A percentile compares a stretch with the other conserved stretches of the same genome.
Conservation (phyloP, 2,888 invertebrate species). For the Amiota minor region DNA sequence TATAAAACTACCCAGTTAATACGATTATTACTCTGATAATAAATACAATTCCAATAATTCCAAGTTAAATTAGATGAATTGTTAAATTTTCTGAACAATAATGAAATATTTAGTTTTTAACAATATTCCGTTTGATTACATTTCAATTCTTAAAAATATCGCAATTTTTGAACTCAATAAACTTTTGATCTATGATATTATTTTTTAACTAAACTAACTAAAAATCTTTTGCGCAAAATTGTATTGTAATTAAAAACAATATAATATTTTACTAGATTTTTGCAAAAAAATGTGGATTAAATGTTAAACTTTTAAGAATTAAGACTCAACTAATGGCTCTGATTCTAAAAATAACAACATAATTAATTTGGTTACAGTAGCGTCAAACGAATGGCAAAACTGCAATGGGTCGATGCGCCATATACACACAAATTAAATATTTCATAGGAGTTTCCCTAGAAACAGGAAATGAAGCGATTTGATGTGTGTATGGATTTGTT, state of each 20-base stretch:
- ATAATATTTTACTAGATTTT: background rate
- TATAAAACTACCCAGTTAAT: background rate
- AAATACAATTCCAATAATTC: background rate
- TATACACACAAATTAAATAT: too few species aligned
- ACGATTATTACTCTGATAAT: background rate
- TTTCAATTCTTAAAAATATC: conserved; percentile 15
- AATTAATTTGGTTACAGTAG: background rate
- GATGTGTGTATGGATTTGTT: too few species aligned
- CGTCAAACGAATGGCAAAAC: background rate
- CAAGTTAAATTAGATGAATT: too few species aligned
- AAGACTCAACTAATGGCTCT: background rate
- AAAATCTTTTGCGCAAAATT: background rate
- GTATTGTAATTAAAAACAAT: background rate
- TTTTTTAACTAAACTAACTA: background rate
- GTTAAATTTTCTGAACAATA: background rate
- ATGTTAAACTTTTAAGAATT: background rate
- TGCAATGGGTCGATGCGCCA: conserved; percentile 12
- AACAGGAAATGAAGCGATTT: too few species aligned
- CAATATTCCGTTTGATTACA: background rate
- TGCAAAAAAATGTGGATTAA: background rate
- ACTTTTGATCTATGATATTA: background rate
- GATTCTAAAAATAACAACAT: conserved; percentile 3
- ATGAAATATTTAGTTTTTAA: conserved; percentile 25
- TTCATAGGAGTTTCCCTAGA: too few species aligned
- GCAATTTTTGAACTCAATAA: background rate